phyloP scores from a whole-genome alignment of 2,888 invertebrate species.

The Cheilosia vernalis region DNA sequence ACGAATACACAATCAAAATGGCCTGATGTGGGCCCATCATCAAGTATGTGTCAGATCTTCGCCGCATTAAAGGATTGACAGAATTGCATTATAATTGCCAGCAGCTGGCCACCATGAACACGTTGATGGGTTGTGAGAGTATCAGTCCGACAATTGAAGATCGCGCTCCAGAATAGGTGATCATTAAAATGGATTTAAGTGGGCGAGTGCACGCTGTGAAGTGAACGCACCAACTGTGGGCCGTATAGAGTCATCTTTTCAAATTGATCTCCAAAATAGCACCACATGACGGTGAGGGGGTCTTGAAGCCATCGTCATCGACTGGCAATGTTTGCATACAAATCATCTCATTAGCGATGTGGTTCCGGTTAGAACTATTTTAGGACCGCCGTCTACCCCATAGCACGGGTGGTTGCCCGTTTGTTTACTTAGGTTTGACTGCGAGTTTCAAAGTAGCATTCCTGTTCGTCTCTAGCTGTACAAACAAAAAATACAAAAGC shows the following conservation, averaged over 20 bases:
- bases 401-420: no score
- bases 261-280: constrained; percentile 18
- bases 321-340: constrained; percentile 41
- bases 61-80: constrained; percentile 17
- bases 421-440: no score
- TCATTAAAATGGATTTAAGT: constrained; percentile 1
- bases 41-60: not conserved
- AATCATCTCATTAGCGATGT: constrained; percentile 29
- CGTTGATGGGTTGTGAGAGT: not conserved
- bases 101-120: constrained; percentile 39
- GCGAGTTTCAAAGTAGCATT: no score
- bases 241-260: constrained; percentile 9
- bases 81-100: constrained; percentile 53
- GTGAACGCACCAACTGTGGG: constrained; percentile 1
- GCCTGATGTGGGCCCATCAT: not conserved
- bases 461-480: no score
- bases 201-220: constrained; percentile 3
- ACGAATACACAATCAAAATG: constrained; percentile 27
- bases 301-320: not conserved
- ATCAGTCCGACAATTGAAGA: not conserved
- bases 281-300: constrained; percentile 1
- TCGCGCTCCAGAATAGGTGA: constrained; percentile 1
- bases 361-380: not conserved
- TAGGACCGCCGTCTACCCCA: not conserved
- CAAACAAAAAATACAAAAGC: no score